Evolutionary conservation across 2,888 invertebrate species (phyloP).

Genomic region (Troilus luridus): DNA sequence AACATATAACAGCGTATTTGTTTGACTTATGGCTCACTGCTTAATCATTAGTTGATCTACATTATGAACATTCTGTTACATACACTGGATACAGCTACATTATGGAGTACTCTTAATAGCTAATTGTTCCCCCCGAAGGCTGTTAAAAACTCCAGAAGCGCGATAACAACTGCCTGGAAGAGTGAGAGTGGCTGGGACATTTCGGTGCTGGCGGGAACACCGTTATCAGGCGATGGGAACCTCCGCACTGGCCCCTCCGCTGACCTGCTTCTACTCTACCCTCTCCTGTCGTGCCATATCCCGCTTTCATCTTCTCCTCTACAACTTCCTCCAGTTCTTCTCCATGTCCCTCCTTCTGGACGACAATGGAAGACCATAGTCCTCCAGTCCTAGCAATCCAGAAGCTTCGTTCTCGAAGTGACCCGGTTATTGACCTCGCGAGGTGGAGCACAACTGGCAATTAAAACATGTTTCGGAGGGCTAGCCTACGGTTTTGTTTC

Average conservation of each 20-base stretch:
- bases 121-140: no score
- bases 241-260: not conserved
- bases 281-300: not conserved
- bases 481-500: not conserved
- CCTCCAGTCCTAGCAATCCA: not conserved
- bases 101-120: no score
- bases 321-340: not conserved
- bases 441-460: constrained; percentile 21
- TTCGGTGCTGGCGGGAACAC: not conserved
- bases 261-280: not conserved
- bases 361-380: not conserved
- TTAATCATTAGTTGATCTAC: no score
- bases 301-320: not conserved
- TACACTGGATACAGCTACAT: no score
- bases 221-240: constrained; percentile 38
- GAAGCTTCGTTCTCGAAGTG: not conserved
- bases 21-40: no score
- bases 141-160: not conserved
- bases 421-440: constrained; percentile 42
- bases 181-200: constrained; percentile 5
- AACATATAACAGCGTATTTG: no score
- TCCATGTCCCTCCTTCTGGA: not conserved
- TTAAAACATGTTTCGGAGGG: constrained; percentile 41
- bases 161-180: not conserved
- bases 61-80: no score